Base-by-base conservation (phyloP, 1,140 invertebrate genomes). In the Magallana ariakensis region DNA sequence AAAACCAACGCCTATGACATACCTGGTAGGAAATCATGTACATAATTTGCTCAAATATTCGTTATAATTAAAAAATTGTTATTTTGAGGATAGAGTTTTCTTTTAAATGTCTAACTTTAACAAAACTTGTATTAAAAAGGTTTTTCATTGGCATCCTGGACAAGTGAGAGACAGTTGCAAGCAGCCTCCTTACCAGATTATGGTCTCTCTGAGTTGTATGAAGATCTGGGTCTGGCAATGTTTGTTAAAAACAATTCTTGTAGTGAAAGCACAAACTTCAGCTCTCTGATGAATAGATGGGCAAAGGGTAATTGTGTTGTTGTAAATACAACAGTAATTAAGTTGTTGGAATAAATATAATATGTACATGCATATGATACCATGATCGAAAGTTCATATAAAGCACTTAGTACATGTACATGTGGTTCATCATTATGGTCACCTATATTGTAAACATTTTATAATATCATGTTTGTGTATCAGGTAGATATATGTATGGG, bases 1-100 rank as follows among this genome's bases (percentile, higher is more conserved):
- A 86, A 53, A 58, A 82, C 82, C 56, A 60, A 56, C 1, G 13
- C 6, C 56, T 84, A 58, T 22, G 26, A 84, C 15, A 16, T 26
- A 84, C 55, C 82, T 26, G 82, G 82, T 84, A 60, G 15, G 22
- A 82, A 53, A 7, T 6, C n/a, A 11, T 60, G 58, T 60, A n/a
- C 11, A 60, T 46, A 46, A 46, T 5, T 46, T 5, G 3, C 33
- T 5, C 5, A 46, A 2, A 46, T 46, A 46, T 4, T n/a, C n/a
- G 5, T 46, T 46, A 46, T 46, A 46, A 46, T 46, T 2, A 46
- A 2, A 46, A 46, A 46, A 4, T 46, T 46, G 33, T 4, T 46
- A 46, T 5, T 4, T 2, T 46, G 33, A 46, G 33, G 33, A 46
- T 46, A 46, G n/a, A n/a, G n/a, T n/a, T n/a, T n/a, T n/a, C n/a